phyloP scores from a whole-genome alignment of 2,888 invertebrate genomes.

The Trichogramma dendrolimi region DNA sequence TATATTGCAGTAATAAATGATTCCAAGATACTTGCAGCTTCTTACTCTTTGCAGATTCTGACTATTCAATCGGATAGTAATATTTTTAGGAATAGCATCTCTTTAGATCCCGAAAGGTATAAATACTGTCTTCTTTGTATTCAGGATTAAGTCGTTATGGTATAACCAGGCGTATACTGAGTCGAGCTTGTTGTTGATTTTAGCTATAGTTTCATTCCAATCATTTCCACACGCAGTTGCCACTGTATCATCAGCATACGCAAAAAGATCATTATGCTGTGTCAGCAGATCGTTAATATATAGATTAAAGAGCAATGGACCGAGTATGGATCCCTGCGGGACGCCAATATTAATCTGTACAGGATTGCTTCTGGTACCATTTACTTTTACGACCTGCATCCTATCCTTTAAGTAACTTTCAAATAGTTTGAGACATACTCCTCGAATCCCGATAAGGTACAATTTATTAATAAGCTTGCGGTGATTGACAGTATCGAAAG shows the following conservation, averaged over 20 bases:
- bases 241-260: slow-evolving; percentile 19
- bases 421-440: slow-evolving; percentile 1
- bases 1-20: slow-evolving; percentile 2
- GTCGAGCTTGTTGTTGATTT: background rate
- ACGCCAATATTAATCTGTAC: background rate
- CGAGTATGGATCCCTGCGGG: slow-evolving; percentile 19
- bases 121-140: slow-evolving; percentile 10
- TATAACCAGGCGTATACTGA: slow-evolving; percentile 5
- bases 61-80: background rate
- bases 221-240: slow-evolving; percentile 1
- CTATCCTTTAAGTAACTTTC: slow-evolving; percentile 8
- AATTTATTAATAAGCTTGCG: slow-evolving; percentile 23
- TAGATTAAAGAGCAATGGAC: slow-evolving; percentile 10
- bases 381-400: slow-evolving; percentile 8
- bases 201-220: background rate
- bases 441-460: slow-evolving; percentile 15
- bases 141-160: slow-evolving; percentile 5
- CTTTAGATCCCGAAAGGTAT: slow-evolving; percentile 16
- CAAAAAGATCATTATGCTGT: background rate
- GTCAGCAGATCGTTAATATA: slow-evolving; percentile 12
- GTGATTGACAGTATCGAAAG: slow-evolving; percentile 25
- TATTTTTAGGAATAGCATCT: slow-evolving; percentile 9
- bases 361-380: slow-evolving; percentile 1
- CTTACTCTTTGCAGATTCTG: background rate
- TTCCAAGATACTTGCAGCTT: slow-evolving; percentile 8